Evolutionary conservation across 1,140 invertebrate species (phyloP), one percentile per base, ranked within the genome.

Genomic region (Coelopa frigida): DNA sequence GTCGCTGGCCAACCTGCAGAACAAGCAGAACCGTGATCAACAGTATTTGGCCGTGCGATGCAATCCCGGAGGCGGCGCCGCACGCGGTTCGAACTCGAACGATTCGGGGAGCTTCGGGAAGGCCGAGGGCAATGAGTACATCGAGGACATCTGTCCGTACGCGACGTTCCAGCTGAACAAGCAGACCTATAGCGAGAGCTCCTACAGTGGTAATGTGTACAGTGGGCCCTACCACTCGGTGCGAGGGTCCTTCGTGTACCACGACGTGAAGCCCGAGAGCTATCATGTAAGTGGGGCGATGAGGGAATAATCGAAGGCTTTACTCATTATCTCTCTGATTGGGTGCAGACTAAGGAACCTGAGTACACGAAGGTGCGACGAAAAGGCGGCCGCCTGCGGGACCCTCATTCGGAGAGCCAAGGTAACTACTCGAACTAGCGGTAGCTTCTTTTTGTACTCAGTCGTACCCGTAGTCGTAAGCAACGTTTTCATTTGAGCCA

Each of bases 71-170:
- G 55, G 49, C 12, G 68, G 75, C 1, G 72, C 49, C 59, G 74
- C 36, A 58, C 74, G 44, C 50, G 74, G 50, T 65, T 77, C 39
- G 44, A 71, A 72, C 40, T 70, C 61, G 29, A 68, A 72, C 17
- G 73, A 75, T 54, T 73, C 73, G 11, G 69, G 70, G 4, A 74
- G 73, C 44, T 76, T 71, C 49, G 62, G 62, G 41, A 76, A 76
- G 58, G 72, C 74, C 15, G 75, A 78, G 53, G 69, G 70, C 26
- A 72, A 72, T 44, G 87, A 90, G 64, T 90, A 89, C 68, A 87
- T 88, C 51, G 88, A 91, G 73, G 89, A 92, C 68, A 88, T 90
- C 49, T 92, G 88, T 66, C 87, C 87, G 2, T 91, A 92, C 71
- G 89, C 88, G 31, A 92, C 89, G 23, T 91, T 91, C 70, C 88